These are phyloP conservation scores for Nomia melanderi DNA, from an alignment of 1,140 invertebrate genomes.

Conservation along the genomic window DNA sequence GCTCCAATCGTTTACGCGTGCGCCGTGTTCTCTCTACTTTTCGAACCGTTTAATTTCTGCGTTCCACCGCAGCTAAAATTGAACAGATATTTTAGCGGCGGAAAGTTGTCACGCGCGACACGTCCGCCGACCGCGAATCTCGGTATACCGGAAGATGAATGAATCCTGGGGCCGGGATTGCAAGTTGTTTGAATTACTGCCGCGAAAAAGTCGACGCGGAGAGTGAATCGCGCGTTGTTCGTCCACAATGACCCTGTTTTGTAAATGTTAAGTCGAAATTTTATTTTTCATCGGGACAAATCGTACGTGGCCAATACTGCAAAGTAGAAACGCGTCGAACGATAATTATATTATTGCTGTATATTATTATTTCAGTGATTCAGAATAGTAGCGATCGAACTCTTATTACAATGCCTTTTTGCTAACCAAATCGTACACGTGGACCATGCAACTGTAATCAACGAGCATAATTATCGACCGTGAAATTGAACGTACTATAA, in stretches of 20 bases:
- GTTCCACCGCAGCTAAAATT: constrained; percentile 7
- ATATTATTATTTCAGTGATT: too few relatives aligned
- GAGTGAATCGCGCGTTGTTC: not conserved
- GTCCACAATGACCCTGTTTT: constrained; percentile 1
- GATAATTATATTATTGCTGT: too few relatives aligned
- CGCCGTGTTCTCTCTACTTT: not conserved
- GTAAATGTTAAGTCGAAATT: constrained; percentile 6
- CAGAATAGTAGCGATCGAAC: too few relatives aligned
- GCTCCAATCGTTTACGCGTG: not conserved
- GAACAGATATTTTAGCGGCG: constrained; percentile 18
- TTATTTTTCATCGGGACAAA: too few relatives aligned
- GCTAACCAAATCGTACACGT: too few relatives aligned
- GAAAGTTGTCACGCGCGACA: constrained; percentile 27
- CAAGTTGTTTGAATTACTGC: constrained; percentile 38
- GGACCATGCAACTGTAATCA: constrained; percentile 36
- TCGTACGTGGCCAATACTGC: too few relatives aligned
- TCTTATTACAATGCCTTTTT: too few relatives aligned
- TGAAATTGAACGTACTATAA: too few relatives aligned
- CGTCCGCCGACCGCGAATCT: constrained; percentile 31
- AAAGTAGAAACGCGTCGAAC: too few relatives aligned
- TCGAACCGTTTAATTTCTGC: constrained; percentile 6
- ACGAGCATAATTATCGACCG: constrained; percentile 36
- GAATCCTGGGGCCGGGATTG: constrained; percentile 24
- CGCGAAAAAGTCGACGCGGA: not conserved
- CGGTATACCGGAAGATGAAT: constrained; percentile 30